Evolutionary conservation across 2,113 vertebrate species (phyloP).

Genomic region (Perccottus glenii): DNA sequence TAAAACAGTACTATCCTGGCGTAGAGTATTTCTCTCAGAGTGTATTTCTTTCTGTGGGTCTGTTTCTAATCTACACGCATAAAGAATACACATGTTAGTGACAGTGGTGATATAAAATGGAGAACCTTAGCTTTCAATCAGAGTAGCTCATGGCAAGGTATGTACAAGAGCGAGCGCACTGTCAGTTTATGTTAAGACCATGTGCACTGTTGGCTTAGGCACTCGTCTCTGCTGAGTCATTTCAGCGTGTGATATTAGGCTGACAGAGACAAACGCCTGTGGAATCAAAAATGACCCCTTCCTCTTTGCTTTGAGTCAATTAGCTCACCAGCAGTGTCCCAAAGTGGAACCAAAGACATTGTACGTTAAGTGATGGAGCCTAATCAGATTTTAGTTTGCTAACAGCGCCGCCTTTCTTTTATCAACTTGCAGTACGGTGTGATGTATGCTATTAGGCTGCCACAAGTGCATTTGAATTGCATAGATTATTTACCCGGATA

Average conservation of each 20-base stretch:
- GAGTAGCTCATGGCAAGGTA: conserved; percentile 66
- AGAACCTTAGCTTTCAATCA: conserved; percentile 44
- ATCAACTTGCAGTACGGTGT: conserved; percentile 25
- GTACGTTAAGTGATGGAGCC: conserved; percentile 31
- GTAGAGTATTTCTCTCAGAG: conserved; percentile 25
- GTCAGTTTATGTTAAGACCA: conserved; percentile 64
- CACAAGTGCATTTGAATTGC: conserved; percentile 16
- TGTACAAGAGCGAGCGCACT: conserved; percentile 47
- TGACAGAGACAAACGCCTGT: conserved; percentile 72
- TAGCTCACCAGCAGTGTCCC: conserved; percentile 47
- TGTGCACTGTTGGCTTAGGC: conserved; percentile 26
- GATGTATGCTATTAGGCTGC: conserved; percentile 44
- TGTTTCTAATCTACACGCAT: conserved; percentile 5
- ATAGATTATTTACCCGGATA: conserved; percentile 29
- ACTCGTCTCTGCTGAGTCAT: conserved; percentile 70
- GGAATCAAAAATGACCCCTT: conserved; percentile 60
- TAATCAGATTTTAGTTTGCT: conserved; percentile 50
- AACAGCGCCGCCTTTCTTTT: conserved; percentile 40
- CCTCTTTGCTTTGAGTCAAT: conserved; percentile 61
- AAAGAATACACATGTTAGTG: conserved; percentile 19
- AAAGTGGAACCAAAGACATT: conserved; percentile 53
- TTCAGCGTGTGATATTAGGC: conserved; percentile 64
- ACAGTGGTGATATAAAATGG: conserved; percentile 5
- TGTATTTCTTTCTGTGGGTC: not conserved
- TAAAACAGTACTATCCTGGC: conserved; percentile 26